These are phyloP conservation scores for Sphaerophoria rueppellii DNA, from an alignment of 2,888 invertebrate species.

Conservation along the genomic window DNA sequence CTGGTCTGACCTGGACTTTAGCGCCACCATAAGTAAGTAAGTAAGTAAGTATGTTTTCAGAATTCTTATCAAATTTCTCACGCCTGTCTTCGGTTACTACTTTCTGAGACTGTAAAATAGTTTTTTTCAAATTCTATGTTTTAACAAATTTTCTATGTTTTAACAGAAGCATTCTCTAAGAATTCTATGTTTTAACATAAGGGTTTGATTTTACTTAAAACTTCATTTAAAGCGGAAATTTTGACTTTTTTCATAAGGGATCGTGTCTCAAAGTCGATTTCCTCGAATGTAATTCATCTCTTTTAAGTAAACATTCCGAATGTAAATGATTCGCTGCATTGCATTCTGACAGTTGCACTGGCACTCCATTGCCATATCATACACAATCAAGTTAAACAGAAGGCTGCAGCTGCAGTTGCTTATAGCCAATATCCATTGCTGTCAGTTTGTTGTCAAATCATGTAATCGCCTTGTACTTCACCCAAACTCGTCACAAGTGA, in stretches of 20 bases:
- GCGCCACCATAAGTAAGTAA: too few species aligned
- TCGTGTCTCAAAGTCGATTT: neutral
- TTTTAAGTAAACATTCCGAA: slow-evolving; percentile 44
- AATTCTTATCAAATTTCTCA: too few species aligned
- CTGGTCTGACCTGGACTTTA: too few species aligned
- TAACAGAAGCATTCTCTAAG: neutral
- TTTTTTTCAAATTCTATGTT: too few species aligned
- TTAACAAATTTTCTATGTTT: too few species aligned
- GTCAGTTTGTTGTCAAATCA: slow-evolving; percentile 63
- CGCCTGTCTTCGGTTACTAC: too few species aligned
- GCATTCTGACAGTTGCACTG: slow-evolving; percentile 51
- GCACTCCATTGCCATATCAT: neutral
- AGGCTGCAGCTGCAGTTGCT: neutral
- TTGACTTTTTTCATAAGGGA: neutral
- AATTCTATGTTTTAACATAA: neutral
- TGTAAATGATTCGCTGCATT: slow-evolving; percentile 51
- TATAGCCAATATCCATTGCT: slow-evolving; percentile 11
- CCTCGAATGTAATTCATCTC: slow-evolving; percentile 30
- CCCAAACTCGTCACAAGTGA: slow-evolving; percentile 38
- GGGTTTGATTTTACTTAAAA: neutral
- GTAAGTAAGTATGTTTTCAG: too few species aligned
- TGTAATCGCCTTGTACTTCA: neutral
- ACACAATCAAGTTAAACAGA: neutral
- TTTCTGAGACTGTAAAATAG: too few species aligned
- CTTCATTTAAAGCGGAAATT: neutral